Percentiles rank a stretch among this genome's conserved stretches.
Conservation (phyloP, 2,113 vertebrate genomes). For the Nymphicus hollandicus region DNA sequence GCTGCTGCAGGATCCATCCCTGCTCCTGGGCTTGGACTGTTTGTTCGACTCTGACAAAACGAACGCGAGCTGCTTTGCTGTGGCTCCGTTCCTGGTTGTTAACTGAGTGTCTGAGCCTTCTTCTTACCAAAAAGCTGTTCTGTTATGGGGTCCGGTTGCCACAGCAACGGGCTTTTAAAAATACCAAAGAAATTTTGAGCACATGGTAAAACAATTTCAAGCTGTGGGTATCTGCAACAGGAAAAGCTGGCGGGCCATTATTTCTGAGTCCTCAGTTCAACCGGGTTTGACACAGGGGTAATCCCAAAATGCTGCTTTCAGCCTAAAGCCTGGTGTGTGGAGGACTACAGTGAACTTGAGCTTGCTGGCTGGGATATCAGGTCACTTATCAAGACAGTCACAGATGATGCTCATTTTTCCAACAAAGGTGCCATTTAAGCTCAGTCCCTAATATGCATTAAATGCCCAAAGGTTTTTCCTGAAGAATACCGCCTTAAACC, state of each 20-base stretch:
- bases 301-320: not conserved
- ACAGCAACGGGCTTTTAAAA: slow-evolving; percentile 37
- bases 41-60: not conserved
- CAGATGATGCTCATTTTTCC: not conserved
- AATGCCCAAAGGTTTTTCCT: not conserved
- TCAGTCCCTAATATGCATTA: not conserved
- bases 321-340: not conserved
- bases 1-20: not conserved
- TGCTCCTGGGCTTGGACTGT: not conserved
- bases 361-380: not conserved
- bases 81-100: not conserved
- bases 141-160: slow-evolving; percentile 3
- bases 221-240: not conserved
- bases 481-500: not conserved
- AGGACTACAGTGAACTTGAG: not conserved
- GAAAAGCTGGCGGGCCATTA: not conserved
- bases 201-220: slow-evolving; percentile 29
- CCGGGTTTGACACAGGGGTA: not conserved
- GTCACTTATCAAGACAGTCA: not conserved
- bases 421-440: not conserved
- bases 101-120: not conserved
- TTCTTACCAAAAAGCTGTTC: not conserved
- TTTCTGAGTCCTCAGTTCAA: not conserved
- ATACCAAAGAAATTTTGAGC: slow-evolving; percentile 28
- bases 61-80: not conserved